Conservation (phyloP, 2,888 invertebrate genomes). For the Selenia dentaria region DNA sequence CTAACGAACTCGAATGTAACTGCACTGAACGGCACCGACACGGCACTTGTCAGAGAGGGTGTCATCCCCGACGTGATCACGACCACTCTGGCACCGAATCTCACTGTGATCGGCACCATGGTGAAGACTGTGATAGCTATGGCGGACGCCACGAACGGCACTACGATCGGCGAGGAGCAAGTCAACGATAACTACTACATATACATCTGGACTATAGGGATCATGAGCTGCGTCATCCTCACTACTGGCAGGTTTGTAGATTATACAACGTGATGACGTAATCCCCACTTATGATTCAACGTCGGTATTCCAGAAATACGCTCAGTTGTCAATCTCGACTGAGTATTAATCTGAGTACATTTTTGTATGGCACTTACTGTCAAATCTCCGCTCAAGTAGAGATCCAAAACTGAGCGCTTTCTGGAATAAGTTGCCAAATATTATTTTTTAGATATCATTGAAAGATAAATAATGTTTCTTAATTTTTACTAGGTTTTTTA, state of each 20-base stretch:
- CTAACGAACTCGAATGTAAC: background rate
- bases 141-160: constrained; percentile 53
- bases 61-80: background rate
- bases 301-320: too few species aligned
- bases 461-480: too few species aligned
- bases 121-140: constrained; percentile 55
- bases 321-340: too few species aligned
- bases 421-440: too few species aligned
- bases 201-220: constrained; percentile 85
- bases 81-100: constrained; percentile 40
- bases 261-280: too few species aligned
- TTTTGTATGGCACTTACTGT: too few species aligned
- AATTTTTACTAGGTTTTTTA: too few species aligned
- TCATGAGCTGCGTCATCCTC: constrained; percentile 84
- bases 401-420: too few species aligned
- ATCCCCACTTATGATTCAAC: too few species aligned
- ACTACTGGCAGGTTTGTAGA: constrained; percentile 80
- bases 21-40: constrained; percentile 27
- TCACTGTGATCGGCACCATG: constrained; percentile 58
- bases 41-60: constrained; percentile 9
- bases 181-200: constrained; percentile 69
- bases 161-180: constrained; percentile 35
- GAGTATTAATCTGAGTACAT: too few species aligned
- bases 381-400: too few species aligned
- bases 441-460: too few species aligned